phyloP scores from a whole-genome alignment of 2,888 invertebrate genomes.

The Chrysomela aeneicollis region DNA sequence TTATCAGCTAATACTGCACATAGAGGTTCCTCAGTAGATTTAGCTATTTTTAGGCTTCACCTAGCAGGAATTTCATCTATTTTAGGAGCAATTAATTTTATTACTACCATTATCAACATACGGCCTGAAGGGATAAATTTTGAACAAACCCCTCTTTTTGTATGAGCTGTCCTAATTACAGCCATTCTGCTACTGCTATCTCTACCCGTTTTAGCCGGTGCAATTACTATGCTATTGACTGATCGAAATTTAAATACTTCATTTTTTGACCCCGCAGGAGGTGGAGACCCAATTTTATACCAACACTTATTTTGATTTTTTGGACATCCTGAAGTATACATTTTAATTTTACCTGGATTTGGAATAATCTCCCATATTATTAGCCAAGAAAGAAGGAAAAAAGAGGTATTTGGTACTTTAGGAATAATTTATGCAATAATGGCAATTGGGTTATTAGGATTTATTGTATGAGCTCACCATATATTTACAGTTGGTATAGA shows the following conservation, averaged over 20 bases:
- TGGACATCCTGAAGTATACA: constrained; percentile 88
- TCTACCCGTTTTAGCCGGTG: constrained; percentile 79
- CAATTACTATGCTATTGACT: constrained; percentile 80
- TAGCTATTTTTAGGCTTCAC: constrained; percentile 80
- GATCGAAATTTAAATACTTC: constrained; percentile 84
- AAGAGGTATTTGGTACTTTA: constrained; percentile 25
- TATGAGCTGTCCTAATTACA: constrained; percentile 76
- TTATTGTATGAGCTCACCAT: constrained; percentile 86
- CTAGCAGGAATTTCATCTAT: constrained; percentile 78
- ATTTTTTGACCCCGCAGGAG: constrained; percentile 82
- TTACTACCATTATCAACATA: constrained; percentile 79
- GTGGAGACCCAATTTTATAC: constrained; percentile 82
- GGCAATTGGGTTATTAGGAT: constrained; percentile 82
- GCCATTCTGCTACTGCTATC: constrained; percentile 72
- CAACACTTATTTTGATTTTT: constrained; percentile 91
- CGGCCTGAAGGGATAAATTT: constrained; percentile 67
- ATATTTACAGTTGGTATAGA: constrained; percentile 88
- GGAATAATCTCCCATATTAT: constrained; percentile 84
- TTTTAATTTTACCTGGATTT: constrained; percentile 63
- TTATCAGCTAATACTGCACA: constrained; percentile 25
- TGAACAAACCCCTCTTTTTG: constrained; percentile 76
- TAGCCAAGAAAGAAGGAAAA: constrained; percentile 70
- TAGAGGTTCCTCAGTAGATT: constrained; percentile 64
- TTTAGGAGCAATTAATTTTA: constrained; percentile 82
- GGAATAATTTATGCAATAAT: constrained; percentile 68